Evolutionary conservation across 2,113 vertebrate genomes (phyloP), one percentile per base, ranked within the genome.

Genomic region (Hyperoodon ampullatus): DNA sequence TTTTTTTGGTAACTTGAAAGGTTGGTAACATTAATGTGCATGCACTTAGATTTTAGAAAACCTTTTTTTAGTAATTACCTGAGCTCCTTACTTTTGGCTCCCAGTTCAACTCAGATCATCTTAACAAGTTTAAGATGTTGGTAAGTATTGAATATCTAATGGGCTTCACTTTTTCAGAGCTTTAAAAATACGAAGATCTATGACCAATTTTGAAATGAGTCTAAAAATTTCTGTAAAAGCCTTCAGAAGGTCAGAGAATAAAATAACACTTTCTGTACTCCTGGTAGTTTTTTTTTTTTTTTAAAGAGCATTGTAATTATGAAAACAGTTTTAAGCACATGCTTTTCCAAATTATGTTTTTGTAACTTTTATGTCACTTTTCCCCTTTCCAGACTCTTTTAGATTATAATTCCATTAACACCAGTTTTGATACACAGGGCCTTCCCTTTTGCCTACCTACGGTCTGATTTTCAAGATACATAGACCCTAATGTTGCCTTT

Each of bases 141-240:
- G 33, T 95, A n/a, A 93, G 68, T 82, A 55, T 82, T 90, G 81
- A 81, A 15, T 95, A 77, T 81, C 63, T 95, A 96, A 97, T 70
- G 60, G 71, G 78, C 33, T 96, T 91, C 70, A 30, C 60, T 81
- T 95, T 97, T 90, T 63, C 39, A 86, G 88, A 93, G 33, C 50
- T 86, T 94, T 93, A 94, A 93, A 96, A 93, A 71, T 81, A 72
- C 2, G 42, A 92, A 88, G 55, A 88, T 91, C 58, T 93, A 81
- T 84, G 60, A 74, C 90, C 78, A 89, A 14, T 89, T 96, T 94
- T 8, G 19, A 92, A 87, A 53, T 82, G 63, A 84, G 80, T 71
- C 82, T 97, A 83, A 83, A 87, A 83, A 93, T 74, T 92, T 50
- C 50, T 18, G 4, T 95, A 82, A 94, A 68, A 74, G n/a, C 70